Evolutionary conservation across 1,140 invertebrate genomes (phyloP), one percentile per base, ranked within the genome.

Genomic region (Macrobrachium nipponense): DNA sequence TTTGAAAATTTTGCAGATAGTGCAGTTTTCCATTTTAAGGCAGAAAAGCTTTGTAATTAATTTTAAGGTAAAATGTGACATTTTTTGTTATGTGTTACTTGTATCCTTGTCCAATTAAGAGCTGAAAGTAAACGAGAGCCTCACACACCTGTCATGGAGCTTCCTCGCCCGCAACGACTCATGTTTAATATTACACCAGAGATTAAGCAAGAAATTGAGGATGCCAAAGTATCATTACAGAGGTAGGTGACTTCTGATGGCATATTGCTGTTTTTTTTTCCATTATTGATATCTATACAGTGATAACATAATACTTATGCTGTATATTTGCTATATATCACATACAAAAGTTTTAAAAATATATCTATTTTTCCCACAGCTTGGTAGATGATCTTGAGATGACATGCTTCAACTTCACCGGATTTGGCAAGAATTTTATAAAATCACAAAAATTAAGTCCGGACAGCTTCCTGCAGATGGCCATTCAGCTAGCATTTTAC

Each of bases 401-500:
- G 91, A 92, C 94, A 87, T 94, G 94, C 87, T 94, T 96, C 85
- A 93, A 93, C 58, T 97, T 94, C 90, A 91, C 93, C 8, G 91
- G 92, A 64, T 98, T 95, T 92, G 97, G 97, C 58, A 96, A 95
- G 90, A 93, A 95, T 81, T 96, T 95, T 87, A 94, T 98, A 15
- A 97, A 97, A 90, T 93, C 93, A 20, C 93, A 95, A 81, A 94
- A 95, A 90, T 89, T 97, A 27, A 97, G 96, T 91, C 97, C 97
- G 0, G 97, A 98, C 90, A 97, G 96, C 91, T 98, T 95, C 90
- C 94, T 98, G 87, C 98, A 99, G 93, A 95, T 98, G 92, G 97
- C 97, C 0, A 94, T 98, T 90, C 97, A 98, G 91, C 93, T 95
- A 75, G 95, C 97, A 7, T 98, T 95, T 91, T 97, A 94, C 90